phyloP scores from a whole-genome alignment of 2,797 vertebrate species.

The Cryptoprocta ferox region DNA sequence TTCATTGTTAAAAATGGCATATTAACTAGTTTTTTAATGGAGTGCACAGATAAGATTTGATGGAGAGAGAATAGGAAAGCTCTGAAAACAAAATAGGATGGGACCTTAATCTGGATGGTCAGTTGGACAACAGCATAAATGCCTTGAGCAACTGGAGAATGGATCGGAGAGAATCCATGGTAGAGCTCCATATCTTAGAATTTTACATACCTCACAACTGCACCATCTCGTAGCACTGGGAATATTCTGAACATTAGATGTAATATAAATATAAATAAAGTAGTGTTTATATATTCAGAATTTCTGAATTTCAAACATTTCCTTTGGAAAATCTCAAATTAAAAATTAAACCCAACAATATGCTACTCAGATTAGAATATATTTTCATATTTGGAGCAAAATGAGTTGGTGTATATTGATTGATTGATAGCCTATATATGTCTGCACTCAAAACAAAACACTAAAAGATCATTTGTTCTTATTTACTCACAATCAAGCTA shows the following conservation, averaged over 20 bases:
- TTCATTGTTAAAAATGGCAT: neutral
- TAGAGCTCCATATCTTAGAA: neutral
- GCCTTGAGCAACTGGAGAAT: neutral
- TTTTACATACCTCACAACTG: neutral
- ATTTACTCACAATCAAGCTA: constrained; percentile 11
- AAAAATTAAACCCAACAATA: neutral
- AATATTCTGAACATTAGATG: neutral
- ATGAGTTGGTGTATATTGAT: neutral
- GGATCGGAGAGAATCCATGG: neutral
- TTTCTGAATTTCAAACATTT: neutral
- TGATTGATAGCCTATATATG: constrained; percentile 5
- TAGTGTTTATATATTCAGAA: neutral
- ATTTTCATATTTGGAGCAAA: neutral
- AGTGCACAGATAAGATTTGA: neutral
- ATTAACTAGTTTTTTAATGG: neutral
- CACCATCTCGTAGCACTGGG: neutral
- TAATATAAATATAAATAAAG: neutral
- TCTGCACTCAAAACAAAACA: neutral
- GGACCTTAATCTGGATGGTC: neutral
- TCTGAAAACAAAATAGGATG: neutral
- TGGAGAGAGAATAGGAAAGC: neutral
- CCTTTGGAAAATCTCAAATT: neutral
- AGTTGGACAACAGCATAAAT: neutral
- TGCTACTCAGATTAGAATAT: neutral
- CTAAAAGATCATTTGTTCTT: neutral